Evolutionary conservation across 92 coral and sea anemone species (phyloP), one percentile per base, ranked within the genome.

Genomic region (Phenganax marumi): DNA sequence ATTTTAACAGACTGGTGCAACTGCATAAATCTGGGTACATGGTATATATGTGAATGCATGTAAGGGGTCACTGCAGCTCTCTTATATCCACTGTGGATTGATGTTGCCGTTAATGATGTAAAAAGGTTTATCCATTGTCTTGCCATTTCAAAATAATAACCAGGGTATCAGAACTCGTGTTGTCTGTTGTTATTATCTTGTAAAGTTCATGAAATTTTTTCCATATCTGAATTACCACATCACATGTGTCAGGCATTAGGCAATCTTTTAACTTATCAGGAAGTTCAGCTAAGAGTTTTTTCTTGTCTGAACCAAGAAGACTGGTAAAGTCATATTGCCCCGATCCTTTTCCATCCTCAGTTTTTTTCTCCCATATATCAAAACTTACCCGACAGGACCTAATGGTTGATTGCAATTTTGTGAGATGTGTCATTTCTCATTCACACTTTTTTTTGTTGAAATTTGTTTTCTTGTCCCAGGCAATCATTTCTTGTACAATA

Each of bases 21-120:
- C 17, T 77, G 39, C 58, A 85, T 52, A 61, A 86, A 82, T 17
- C 48, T 77, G 10, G 89, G 89, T n/a, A 86, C 85, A 63, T 89
- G 85, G 76, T 77, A 77, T 6, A 85, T 82, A 75, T 84, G 39
- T 14, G 81, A 55, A 56, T 85, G 84, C 84, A 80, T 88, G 61
- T 84, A 86, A 17, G 91, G 89, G 23, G 91, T 89, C 55, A 77
- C 85, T 22, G 68, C 65, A 48, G 89, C 86, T 21, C 84, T 81
- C 81, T 85, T 81, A 55, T 88, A 85, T 14, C 89, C 89, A 60
- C 66, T 33, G 43, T 33, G 43, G 48, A 50, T 17, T 11, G 60
- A 24, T 73, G 63, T 73, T 52, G 80, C 80, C 49, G 68, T 24
- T 50, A 89, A 71, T 56, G 87, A 82, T 55, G 75, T 82, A 75